Percentiles rank a stretch among this genome's conserved stretches.
Conservation (phyloP, 2,888 invertebrate species). For the Toxonevra muliebris region DNA sequence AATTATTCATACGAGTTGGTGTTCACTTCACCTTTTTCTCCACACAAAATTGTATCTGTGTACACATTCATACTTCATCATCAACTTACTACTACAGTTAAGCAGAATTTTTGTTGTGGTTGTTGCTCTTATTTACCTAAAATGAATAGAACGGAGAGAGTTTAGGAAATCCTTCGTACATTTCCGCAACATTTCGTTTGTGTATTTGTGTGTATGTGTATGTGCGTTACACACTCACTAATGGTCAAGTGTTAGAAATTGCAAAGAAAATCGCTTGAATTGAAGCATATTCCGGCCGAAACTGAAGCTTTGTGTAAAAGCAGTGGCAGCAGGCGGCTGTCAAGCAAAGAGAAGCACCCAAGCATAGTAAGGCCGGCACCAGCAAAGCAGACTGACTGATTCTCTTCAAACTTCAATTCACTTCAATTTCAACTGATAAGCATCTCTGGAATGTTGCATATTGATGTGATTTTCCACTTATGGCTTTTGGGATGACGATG, state of each 20-base stretch:
- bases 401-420: too few species aligned
- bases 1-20: slow-evolving; percentile 59
- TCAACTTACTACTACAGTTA: background rate
- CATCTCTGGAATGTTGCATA: slow-evolving; percentile 54
- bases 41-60: background rate
- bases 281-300: too few species aligned
- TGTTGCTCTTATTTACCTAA: background rate
- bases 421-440: slow-evolving; percentile 46
- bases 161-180: background rate
- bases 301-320: too few species aligned
- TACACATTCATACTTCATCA: background rate
- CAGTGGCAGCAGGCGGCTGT: slow-evolving; percentile 18
- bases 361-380: background rate
- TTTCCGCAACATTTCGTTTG: slow-evolving; percentile 27
- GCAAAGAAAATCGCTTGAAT: slow-evolving; percentile 52
- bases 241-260: slow-evolving; percentile 60
- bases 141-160: background rate
- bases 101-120: background rate
- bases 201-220: background rate
- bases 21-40: slow-evolving; percentile 55
- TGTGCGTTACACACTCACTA: slow-evolving; percentile 33
- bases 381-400: background rate
- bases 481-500: background rate
- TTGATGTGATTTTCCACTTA: slow-evolving; percentile 60
- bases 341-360: background rate